Evolutionary conservation across 2,888 invertebrate species (phyloP), one percentile per base, ranked within the genome.

Genomic region (Pyrocoelia pectoralis): DNA sequence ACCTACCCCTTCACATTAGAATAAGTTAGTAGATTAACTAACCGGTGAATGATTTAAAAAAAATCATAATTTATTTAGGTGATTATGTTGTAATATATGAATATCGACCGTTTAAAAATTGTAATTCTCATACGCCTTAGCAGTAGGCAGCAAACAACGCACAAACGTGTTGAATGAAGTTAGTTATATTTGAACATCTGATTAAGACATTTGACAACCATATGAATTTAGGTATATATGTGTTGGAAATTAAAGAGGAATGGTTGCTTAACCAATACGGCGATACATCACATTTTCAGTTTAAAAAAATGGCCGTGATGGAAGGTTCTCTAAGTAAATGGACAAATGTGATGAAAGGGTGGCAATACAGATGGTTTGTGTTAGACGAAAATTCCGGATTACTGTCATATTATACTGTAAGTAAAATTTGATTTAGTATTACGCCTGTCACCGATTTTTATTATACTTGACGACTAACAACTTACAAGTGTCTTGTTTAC

Each of bases 291-390:
- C 13, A 54, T 38, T 41, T 55, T 49, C 40, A 68, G 61, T 68
- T 73, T 69, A 56, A 68, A 70, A 79, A 76, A 74, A 83, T 83
- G 82, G 81, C 84, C 74, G 81, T 87, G 83, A 94, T 95, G 93
- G 96, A 97, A 85, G 97, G 97, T 76, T 93, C 95, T 66, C 84
- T 97, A 68, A 95, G 94, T 84, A 97, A 97, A 86, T 97, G 96
- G 96, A 97, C 97, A 72, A 97, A 97, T 86, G 94, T 97, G 78
- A 94, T 97, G 88, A 95, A 94, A 82, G 98, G 98, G 72, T 99
- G 98, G 98, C 98, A 99, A 83, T 98, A 97, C 84, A 89, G 98
- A 72, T 99, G 98, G 96, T 99, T 99, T 84, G 98, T 98, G 75
- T 84, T 99, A 75, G 98, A 98, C 84, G 97, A 97, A 82, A 95